These are phyloP conservation scores for Entomobrya proxima DNA, from an alignment of 2,888 invertebrate species.

Conservation along the genomic window DNA sequence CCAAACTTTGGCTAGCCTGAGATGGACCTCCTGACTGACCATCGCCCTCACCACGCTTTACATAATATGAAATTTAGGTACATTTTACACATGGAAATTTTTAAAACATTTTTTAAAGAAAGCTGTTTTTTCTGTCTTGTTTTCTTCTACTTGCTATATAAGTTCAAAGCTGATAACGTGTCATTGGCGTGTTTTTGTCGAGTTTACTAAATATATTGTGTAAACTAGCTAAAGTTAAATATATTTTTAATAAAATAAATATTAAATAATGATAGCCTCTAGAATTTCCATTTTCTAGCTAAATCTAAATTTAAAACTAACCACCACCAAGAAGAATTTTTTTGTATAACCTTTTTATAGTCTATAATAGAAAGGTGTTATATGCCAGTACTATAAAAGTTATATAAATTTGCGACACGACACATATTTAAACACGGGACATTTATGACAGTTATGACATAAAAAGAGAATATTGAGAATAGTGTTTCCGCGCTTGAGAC, in stretches of 20 bases:
- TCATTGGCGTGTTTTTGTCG: neutral
- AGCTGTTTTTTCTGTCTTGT: neutral
- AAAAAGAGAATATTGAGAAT: neutral
- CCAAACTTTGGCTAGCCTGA: conserved; percentile 61
- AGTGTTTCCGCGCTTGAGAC: neutral
- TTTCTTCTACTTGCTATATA: neutral
- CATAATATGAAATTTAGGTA: conserved; percentile 3
- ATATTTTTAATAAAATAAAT: neutral
- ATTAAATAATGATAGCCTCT: neutral
- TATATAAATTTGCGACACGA: neutral
- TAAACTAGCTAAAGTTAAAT: no score
- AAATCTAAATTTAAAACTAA: neutral
- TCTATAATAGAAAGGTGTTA: neutral
- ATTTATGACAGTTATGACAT: conserved; percentile 10
- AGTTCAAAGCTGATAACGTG: conserved; percentile 1
- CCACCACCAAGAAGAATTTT: conserved; percentile 33
- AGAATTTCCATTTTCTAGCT: neutral
- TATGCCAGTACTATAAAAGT: neutral
- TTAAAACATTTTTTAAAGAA: neutral
- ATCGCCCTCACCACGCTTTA: conserved; percentile 74
- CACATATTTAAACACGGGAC: conserved; percentile 36
- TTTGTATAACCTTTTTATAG: neutral
- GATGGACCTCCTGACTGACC: conserved; percentile 60
- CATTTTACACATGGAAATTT: neutral
- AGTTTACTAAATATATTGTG: neutral